Base-by-base conservation (phyloP, 2,888 invertebrate species). In the Psylliodes chrysocephalus region DNA sequence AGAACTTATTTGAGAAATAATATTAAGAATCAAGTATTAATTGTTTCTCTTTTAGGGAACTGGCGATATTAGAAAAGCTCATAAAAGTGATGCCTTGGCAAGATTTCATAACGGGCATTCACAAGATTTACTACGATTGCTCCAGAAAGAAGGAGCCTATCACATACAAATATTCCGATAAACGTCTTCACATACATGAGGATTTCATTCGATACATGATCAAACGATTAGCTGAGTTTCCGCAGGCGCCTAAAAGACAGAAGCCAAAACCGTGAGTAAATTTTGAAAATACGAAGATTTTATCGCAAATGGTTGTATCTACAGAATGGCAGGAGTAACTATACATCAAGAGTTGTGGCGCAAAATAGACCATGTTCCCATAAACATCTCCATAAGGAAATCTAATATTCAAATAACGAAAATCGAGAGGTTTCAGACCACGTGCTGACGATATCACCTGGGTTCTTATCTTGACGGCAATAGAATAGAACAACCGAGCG, bases 41-140 rank as follows among this genome's bases (percentile, higher is more conserved):
- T 33, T 72, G 73, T 64, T 61, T n/a, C n/a, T n/a, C n/a, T n/a
- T n/a, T n/a, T n/a, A 79, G 79, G 2, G 69, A 79, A 60, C 60
- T 79, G 18, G 79, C 80, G 0, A 54, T 69, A 18, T 69, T 81
- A 18, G 82, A 82, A 66, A 71, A 75, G 54, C 60, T 80, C 30
- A 60, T 82, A 38, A 73, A 74, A 47, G 55, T 66, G 4, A 61
- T 80, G n/a, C 72, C 74, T 3, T 75, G 78, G 67, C 76, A 67
- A 17, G 72, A 72, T 7, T 79, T 81, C 64, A 80, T 79, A 77
- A 70, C 71, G 12, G 62, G 73, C 7, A 22, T 78, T 35, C 73
- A 71, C 46, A 70, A 73, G 62, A 63, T 71, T 12, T 73, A 73
- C 44, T 62, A 66, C 14, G 47, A 64, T 17, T 64, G 42, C 51